These are phyloP conservation scores for Ridgeia piscesae DNA, from an alignment of 1,140 invertebrate genomes.

Conservation along the genomic window DNA sequence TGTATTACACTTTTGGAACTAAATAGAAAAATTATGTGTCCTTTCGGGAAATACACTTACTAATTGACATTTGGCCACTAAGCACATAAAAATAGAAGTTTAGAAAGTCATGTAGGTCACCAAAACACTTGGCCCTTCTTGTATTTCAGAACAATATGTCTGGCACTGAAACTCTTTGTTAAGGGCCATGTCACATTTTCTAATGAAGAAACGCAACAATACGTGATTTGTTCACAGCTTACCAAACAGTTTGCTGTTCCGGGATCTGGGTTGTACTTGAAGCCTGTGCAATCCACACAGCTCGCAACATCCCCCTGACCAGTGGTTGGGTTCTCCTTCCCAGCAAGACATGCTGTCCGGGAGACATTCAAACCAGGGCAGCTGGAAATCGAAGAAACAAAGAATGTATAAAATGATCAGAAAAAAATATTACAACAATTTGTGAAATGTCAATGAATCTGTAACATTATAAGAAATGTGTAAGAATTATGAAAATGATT, in stretches of 20 bases:
- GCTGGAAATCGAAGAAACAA: constrained; percentile 33
- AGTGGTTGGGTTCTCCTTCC: constrained; percentile 34
- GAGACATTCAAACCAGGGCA: constrained; percentile 33
- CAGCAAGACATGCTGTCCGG: constrained; percentile 35
- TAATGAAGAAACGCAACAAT: constrained; percentile 30
- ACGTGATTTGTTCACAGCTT: constrained; percentile 25
- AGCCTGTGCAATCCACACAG: constrained; percentile 35
- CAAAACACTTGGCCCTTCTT: no score
- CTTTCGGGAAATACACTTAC: no score
- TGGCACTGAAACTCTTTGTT: constrained; percentile 29
- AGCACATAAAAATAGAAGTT: no score
- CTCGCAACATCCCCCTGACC: constrained; percentile 25
- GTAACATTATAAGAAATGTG: neutral
- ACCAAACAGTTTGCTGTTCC: constrained; percentile 30
- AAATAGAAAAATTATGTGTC: no score
- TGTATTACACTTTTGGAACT: no score
- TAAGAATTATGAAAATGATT: neutral
- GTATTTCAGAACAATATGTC: no score
- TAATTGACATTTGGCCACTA: no score
- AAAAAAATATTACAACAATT: constrained; percentile 10
- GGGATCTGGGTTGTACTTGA: constrained; percentile 29
- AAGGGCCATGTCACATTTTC: constrained; percentile 31
- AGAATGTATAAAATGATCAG: constrained; percentile 7
- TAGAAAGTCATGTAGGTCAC: no score
- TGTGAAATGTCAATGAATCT: neutral